Conservation (phyloP, 2,797 vertebrate genomes). For the Linurgus olivaceus region DNA sequence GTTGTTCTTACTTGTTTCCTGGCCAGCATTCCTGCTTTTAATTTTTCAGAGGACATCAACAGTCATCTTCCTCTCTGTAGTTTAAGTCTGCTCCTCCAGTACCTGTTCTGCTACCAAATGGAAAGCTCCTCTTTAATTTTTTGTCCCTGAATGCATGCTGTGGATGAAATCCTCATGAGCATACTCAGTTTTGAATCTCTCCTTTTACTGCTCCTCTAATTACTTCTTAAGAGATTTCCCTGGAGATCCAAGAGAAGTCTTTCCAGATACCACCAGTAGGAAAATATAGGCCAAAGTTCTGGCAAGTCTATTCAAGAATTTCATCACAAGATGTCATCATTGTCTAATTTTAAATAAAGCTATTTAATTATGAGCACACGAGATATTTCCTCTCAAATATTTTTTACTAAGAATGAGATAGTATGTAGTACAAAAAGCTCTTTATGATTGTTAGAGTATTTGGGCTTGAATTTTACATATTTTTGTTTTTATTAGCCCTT, state of each 20-base stretch:
- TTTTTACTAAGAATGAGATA: not conserved
- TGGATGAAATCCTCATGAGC: not conserved
- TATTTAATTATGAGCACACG: not conserved
- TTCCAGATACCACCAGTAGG: not conserved
- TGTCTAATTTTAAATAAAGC: not conserved
- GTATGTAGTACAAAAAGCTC: not conserved
- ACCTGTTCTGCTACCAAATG: not conserved
- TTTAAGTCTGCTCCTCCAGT: not conserved
- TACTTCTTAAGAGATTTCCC: not conserved
- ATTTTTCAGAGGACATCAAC: not conserved
- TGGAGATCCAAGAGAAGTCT: not conserved
- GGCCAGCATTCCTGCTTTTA: not conserved
- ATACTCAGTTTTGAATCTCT: not conserved
- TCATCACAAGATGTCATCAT: constrained; percentile 12
- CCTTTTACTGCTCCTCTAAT: not conserved
- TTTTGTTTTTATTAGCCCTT: not conserved
- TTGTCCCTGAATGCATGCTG: not conserved
- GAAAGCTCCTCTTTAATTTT: not conserved
- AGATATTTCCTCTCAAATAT: not conserved
- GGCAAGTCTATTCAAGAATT: not conserved
- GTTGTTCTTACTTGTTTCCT: not conserved
- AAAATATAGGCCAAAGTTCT: not conserved
- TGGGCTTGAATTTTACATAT: not conserved
- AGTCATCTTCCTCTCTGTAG: not conserved
- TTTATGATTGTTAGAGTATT: not conserved